Evolutionary conservation across 92 coral and sea anemone species (phyloP), one percentile per base, ranked within the genome.

Genomic region (Actinostola sp.): DNA sequence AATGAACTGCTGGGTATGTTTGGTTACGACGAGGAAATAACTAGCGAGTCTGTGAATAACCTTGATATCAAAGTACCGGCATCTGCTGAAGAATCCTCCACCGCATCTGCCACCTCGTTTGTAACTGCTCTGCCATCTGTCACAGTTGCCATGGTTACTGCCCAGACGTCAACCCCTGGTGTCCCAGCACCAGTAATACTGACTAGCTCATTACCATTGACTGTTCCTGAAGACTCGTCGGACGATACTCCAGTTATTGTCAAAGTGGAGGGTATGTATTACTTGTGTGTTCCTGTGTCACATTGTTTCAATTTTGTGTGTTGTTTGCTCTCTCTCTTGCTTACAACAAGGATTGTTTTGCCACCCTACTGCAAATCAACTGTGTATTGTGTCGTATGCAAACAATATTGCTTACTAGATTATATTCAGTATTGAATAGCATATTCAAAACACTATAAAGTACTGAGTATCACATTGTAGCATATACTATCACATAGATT

Each of bases 1-100:
- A 94, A 94, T 79, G 98, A 94, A 55, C 80, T 94, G 1, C 74
- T 94, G 55, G 98, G 98, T 26, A 94, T 94, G 81, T 94, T 88
- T 88, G 98, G 98, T 10, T 94, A 91, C 20, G 95, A 94, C 58
- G 94, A 88, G 16, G 97, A 81, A 50, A 80, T 90, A 39, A 87
- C 96, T 12, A 84, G 89, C 38, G 96, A 90, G 53, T 88, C 92
- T 13, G 96, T 90, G 21, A 85, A 85, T 10, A 92, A 82, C 25
- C 87, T 90, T 12, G 86, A 87, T 54, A 76, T 90, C 54, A 83
- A 78, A 62, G 81, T 86, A 0, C 87, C 81, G 26, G 30, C 57
- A n/a, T 6, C 70, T n/a, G 14, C 46, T 16, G 49, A 61, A 19
- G 79, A 61, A 33, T 21, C 71, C 20, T 38, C 63, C 2, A 38